Base-by-base conservation (phyloP, 2,797 vertebrate genomes). In the Cyprinella venusta region DNA sequence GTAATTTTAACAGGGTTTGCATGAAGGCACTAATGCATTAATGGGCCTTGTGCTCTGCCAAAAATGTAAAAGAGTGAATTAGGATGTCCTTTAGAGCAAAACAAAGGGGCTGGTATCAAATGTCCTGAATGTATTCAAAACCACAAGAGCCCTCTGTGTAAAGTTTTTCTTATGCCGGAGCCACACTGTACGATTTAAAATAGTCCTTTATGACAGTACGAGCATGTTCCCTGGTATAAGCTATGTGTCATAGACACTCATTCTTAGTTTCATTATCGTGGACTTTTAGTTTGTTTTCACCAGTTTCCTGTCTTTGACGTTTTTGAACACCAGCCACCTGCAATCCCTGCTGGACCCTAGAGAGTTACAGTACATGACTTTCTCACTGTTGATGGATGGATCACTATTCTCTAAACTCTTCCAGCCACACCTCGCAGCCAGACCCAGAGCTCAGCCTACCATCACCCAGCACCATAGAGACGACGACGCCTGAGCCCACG, bases 31-130 rank as follows among this genome's bases (percentile, higher is more conserved):
- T 67, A 38, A 68, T 50, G 61, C 45, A 67, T 45, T 68, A 38
- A 79, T 67, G 38, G 56, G 59, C n/a, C 33, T 42, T 54, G n/a
- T 9, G 48, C 24, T 75, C 45, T 76, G 71, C 48, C 70, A 82
- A 59, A 75, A 82, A 42, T 56, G 71, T 56, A 75, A n/a, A 56
- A 59, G 24, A 76, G 21, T 76, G 61, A 54, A 54, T 82, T 68
- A 33, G 42, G 45, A 24, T 18, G 2, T 82, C 6, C 16, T 75
- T 64, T 50, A 67, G 10, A 16, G 18, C 45, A 38, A 50, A 26
- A 75, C 45, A 65, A 52, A 56, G 13, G 10, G 61, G 1, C 16
- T 24, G 26, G 72, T 76, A 67, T 82, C 48, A 75, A 67, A 82
- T 82, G 1, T 56, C 59, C 36, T 8, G 19, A 65, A 74, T 52